Evolutionary conservation across 2,888 invertebrate genomes (phyloP).

Genomic region (Phortica okadai): DNA sequence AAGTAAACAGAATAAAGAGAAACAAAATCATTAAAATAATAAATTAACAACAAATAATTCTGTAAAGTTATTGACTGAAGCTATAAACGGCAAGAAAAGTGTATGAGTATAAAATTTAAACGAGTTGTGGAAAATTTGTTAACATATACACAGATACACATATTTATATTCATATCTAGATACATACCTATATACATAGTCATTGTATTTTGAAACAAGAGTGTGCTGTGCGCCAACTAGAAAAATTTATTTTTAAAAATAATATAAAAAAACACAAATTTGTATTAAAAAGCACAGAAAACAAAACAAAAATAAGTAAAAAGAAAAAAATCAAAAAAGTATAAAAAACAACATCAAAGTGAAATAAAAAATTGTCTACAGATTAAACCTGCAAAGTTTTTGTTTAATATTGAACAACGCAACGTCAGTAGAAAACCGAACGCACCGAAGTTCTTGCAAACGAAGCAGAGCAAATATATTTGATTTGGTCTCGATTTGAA

Average conservation of each 20-base stretch:
- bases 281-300: neutral
- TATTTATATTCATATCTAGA: too few species aligned
- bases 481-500: constrained; percentile 51
- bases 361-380: constrained; percentile 3
- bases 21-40: too few species aligned
- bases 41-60: too few species aligned
- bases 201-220: neutral
- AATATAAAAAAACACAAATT: constrained; percentile 8
- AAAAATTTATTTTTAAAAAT: neutral
- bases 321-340: constrained; percentile 26
- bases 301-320: constrained; percentile 39
- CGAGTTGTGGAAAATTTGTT: too few species aligned
- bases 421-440: too few species aligned
- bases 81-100: too few species aligned
- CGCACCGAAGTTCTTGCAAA: constrained; percentile 31
- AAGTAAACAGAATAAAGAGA: too few species aligned
- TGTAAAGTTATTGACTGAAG: too few species aligned
- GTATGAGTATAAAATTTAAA: too few species aligned
- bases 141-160: too few species aligned
- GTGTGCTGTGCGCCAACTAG: constrained; percentile 19
- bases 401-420: too few species aligned
- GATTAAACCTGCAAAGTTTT: neutral
- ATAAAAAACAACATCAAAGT: constrained; percentile 21
- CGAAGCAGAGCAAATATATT: constrained; percentile 65
- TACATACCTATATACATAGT: too few species aligned